A percentile compares a stretch with the other conserved stretches of the same genome.
These are phyloP conservation scores for Axis porcinus DNA, from an alignment of 2,113 vertebrate species.

Conservation along the genomic window DNA sequence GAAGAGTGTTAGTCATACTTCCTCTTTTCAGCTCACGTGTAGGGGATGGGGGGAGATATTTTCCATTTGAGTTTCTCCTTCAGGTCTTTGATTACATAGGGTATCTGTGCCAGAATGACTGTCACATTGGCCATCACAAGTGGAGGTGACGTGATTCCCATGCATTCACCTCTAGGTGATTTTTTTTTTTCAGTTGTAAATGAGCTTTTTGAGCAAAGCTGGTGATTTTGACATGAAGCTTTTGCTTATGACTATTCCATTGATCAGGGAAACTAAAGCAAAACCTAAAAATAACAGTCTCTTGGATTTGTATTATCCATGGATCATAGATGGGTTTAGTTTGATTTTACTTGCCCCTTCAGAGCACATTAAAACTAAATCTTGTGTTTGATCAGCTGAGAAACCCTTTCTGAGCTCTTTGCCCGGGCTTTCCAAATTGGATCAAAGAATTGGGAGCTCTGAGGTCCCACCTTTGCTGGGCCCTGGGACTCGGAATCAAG, in stretches of 20 bases:
- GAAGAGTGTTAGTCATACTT: slow-evolving; percentile 33
- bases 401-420: neutral
- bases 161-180: neutral
- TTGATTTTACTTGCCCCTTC: neutral
- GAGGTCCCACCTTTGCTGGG: neutral
- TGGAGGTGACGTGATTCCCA: neutral
- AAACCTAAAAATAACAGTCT: slow-evolving; percentile 19
- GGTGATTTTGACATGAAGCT: neutral
- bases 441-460: neutral
- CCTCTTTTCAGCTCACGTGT: neutral
- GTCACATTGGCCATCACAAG: neutral
- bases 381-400: neutral
- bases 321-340: neutral
- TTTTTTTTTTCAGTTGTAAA: neutral
- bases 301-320: neutral
- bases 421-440: neutral
- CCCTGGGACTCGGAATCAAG: neutral
- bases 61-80: neutral
- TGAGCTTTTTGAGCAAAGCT: neutral
- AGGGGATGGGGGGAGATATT: neutral
- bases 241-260: neutral
- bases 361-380: neutral
- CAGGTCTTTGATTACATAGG: neutral
- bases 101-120: neutral
- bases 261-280: neutral